Percentiles rank a stretch among this genome's conserved stretches.
Conservation (phyloP, 2,888 invertebrate genomes). For the Abrostola triplasia region DNA sequence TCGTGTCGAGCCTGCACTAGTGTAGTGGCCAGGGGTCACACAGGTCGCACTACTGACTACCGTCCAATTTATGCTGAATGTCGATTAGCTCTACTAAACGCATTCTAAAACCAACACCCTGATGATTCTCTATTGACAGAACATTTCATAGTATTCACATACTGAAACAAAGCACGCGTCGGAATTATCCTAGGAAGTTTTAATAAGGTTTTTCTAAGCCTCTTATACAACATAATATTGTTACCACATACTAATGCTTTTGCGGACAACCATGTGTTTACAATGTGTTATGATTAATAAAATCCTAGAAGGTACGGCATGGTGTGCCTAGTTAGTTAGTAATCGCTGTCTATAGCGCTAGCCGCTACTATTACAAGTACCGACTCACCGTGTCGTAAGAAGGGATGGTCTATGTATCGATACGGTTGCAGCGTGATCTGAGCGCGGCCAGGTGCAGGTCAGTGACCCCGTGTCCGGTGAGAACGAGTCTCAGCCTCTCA, state of each 20-base stretch:
- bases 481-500: constrained; percentile 15
- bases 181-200: too few relatives aligned
- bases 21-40: constrained; percentile 23
- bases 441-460: constrained; percentile 17
- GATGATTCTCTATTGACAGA: too few relatives aligned
- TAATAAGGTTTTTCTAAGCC: too few relatives aligned
- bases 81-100: not conserved
- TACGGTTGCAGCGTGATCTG: not conserved
- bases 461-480: constrained; percentile 30
- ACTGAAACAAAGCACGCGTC: too few relatives aligned
- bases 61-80: not conserved
- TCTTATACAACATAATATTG: not conserved
- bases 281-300: too few relatives aligned
- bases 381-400: not conserved
- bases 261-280: too few relatives aligned
- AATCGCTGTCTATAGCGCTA: too few relatives aligned
- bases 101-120: too few relatives aligned
- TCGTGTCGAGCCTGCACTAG: not conserved
- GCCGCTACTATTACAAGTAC: not conserved
- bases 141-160: too few relatives aligned
- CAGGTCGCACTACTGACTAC: not conserved
- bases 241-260: not conserved
- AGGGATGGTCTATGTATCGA: constrained; percentile 2
- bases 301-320: too few relatives aligned
- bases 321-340: too few relatives aligned